Evolutionary conservation across 2,888 invertebrate genomes (phyloP).

Genomic region (Tachina lurida): DNA sequence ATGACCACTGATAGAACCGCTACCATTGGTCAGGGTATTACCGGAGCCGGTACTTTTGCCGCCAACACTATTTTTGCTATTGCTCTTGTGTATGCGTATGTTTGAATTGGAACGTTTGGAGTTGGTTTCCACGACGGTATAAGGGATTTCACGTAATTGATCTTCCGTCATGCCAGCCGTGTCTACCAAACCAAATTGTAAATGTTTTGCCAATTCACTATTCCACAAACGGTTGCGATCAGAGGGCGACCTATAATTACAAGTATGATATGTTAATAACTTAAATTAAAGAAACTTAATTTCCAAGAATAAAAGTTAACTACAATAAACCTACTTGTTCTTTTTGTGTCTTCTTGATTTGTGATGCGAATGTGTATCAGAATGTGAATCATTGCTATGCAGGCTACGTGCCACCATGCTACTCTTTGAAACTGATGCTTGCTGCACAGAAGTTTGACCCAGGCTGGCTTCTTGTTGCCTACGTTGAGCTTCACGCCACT

Average conservation of each 20-base stretch:
- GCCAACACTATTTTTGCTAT: slow-evolving; percentile 81
- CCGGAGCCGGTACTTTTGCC: slow-evolving; percentile 80
- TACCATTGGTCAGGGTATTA: slow-evolving; percentile 80
- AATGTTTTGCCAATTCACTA: slow-evolving; percentile 91
- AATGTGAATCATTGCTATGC: slow-evolving; percentile 84
- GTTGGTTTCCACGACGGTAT: slow-evolving; percentile 91
- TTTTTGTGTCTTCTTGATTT: slow-evolving; percentile 84
- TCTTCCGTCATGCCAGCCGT: slow-evolving; percentile 94
- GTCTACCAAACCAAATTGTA: slow-evolving; percentile 94
- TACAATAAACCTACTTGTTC: slow-evolving; percentile 84
- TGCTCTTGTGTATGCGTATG: slow-evolving; percentile 83
- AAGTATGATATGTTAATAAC: slow-evolving; percentile 8
- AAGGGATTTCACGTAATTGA: slow-evolving; percentile 93
- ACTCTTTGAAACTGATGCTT: slow-evolving; percentile 88
- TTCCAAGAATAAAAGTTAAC: not conserved
- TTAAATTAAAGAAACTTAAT: not conserved
- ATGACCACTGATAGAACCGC: slow-evolving; percentile 78
- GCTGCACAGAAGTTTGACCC: slow-evolving; percentile 85
- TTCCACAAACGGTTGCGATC: slow-evolving; percentile 89
- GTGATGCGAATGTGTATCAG: slow-evolving; percentile 85
- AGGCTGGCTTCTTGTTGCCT: slow-evolving; percentile 86
- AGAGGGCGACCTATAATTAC: slow-evolving; percentile 86
- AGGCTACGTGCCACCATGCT: slow-evolving; percentile 83
- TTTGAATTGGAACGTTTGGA: slow-evolving; percentile 81
- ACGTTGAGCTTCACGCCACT: slow-evolving; percentile 94